Evolutionary conservation across 2,113 vertebrate genomes (phyloP).

Genomic region (Sula dactylatra): DNA sequence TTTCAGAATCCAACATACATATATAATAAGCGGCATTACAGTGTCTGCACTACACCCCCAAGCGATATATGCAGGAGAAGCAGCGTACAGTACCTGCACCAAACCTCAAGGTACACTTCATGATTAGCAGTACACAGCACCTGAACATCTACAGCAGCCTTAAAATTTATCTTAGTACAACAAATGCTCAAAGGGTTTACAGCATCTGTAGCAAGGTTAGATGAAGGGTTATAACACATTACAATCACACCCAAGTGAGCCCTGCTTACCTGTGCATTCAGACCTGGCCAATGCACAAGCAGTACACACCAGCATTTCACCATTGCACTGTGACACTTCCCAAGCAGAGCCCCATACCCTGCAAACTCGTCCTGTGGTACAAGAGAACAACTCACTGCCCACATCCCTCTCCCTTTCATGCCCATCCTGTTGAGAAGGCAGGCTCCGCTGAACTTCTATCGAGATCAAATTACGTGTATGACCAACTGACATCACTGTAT

Average conservation of each 20-base stretch:
- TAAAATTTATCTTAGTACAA: slow-evolving; percentile 2
- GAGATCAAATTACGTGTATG: not conserved
- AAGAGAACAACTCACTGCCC: not conserved
- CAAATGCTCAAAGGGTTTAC: slow-evolving; percentile 39
- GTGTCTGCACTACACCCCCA: slow-evolving; percentile 42
- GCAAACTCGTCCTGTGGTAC: not conserved
- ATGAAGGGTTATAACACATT: not conserved
- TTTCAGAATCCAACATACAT: slow-evolving; percentile 42
- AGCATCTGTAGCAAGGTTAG: slow-evolving; percentile 27
- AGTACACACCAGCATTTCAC: not conserved
- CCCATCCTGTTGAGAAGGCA: not conserved
- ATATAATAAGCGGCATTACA: slow-evolving; percentile 36
- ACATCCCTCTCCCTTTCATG: rapidly evolving
- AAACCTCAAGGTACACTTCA: slow-evolving; percentile 56
- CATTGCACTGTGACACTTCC: not conserved
- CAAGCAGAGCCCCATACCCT: not conserved
- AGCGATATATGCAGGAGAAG: slow-evolving; percentile 51
- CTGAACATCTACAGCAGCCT: slow-evolving; percentile 60
- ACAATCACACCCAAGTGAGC: not conserved
- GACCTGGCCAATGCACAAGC: not conserved
- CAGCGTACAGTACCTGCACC: slow-evolving; percentile 27
- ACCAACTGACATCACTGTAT: not conserved
- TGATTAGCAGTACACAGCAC: slow-evolving; percentile 57
- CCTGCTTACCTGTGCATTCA: not conserved
- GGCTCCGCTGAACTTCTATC: not conserved